Conservation (phyloP, 2,113 vertebrate species). For the Poecile atricapillus region DNA sequence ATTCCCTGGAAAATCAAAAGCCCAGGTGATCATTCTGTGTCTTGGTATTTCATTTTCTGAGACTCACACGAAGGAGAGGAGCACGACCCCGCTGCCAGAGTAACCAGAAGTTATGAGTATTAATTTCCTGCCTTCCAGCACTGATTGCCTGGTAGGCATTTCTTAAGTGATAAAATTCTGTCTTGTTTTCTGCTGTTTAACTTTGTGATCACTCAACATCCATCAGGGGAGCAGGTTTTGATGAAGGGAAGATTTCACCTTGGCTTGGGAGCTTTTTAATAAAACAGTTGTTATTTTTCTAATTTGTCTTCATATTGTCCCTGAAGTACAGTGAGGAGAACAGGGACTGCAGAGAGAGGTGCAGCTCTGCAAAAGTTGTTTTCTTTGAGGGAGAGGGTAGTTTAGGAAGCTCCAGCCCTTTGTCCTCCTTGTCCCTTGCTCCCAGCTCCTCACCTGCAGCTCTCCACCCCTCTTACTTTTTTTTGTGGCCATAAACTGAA, state of each 20-base stretch:
- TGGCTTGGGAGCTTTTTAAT: slow-evolving; percentile 17
- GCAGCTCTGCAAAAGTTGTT: not conserved
- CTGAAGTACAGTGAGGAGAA: not conserved
- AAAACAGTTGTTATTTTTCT: not conserved
- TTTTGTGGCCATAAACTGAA: not conserved
- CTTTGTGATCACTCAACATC: not conserved
- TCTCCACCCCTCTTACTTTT: not conserved
- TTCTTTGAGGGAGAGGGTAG: not conserved
- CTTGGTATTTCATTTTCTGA: not conserved
- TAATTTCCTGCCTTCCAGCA: slow-evolving; percentile 45
- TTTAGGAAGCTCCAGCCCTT: not conserved
- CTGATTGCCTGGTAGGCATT: not conserved
- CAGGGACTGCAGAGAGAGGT: not conserved
- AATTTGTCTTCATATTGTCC: not conserved
- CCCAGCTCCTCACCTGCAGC: not conserved
- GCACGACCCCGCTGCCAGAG: not conserved
- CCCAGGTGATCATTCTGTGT: not conserved
- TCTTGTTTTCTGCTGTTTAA: not conserved
- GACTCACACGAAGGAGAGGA: not conserved
- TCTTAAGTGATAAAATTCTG: not conserved
- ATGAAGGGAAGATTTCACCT: not conserved
- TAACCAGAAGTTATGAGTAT: not conserved
- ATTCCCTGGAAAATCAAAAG: not conserved
- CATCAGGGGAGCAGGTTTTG: not conserved
- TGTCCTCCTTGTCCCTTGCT: not conserved